Percentiles rank a stretch among this genome's conserved stretches.
Conservation (phyloP, 1,140 invertebrate species). For the Nomia melanderi region DNA sequence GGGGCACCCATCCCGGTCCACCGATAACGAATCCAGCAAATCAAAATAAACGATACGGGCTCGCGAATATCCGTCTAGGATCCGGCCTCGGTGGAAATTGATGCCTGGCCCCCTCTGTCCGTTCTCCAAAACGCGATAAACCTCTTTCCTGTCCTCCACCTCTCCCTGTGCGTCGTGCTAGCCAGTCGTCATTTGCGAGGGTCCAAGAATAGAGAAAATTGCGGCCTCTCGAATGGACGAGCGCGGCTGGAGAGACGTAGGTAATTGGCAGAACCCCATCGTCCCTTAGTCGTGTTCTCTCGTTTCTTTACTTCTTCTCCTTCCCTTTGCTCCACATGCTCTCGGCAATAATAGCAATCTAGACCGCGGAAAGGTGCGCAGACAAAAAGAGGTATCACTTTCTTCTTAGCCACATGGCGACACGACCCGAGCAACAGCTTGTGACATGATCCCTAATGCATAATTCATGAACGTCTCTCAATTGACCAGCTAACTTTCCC, state of each 20-base stretch:
- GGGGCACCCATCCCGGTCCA: neutral
- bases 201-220: slow-evolving; percentile 31
- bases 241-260: slow-evolving; percentile 2
- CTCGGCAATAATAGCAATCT: too few species aligned
- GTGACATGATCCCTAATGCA: too few species aligned
- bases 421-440: too few species aligned
- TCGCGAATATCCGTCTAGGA: slow-evolving; percentile 16
- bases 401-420: too few species aligned
- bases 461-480: too few species aligned
- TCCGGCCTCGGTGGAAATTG: slow-evolving; percentile 18
- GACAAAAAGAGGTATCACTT: too few species aligned
- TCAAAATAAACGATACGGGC: slow-evolving; percentile 39
- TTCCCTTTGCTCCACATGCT: neutral
- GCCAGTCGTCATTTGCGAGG: neutral
- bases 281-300: neutral
- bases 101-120: slow-evolving; percentile 1
- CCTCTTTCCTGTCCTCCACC: neutral
- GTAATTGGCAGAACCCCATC: slow-evolving; percentile 51
- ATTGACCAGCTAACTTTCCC: too few species aligned
- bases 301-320: neutral
- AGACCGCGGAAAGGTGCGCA: too few species aligned
- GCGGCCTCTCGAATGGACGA: slow-evolving; percentile 34
- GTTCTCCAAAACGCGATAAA: slow-evolving; percentile 24
- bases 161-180: too few species aligned
- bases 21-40: slow-evolving; percentile 43